A percentile compares a stretch with the other conserved stretches of the same genome.
phyloP scores from a whole-genome alignment of 2,113 vertebrate species.

The Sturnus vulgaris region DNA sequence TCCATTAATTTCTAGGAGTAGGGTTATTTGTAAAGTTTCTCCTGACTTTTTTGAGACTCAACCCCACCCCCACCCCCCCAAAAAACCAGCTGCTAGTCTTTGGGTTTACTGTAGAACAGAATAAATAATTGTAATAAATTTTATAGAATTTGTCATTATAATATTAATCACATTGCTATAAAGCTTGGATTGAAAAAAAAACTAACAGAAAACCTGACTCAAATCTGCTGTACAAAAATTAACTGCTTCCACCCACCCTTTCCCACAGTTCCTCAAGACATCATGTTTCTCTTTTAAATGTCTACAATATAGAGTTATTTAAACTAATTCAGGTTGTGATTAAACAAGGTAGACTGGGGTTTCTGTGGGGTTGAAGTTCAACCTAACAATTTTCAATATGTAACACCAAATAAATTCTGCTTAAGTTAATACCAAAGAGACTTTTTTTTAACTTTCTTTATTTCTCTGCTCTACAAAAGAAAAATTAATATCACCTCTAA shows the following conservation, averaged over 20 bases:
- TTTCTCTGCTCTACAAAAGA: neutral
- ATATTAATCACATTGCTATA: neutral
- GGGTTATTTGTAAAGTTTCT: neutral
- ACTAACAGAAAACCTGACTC: neutral
- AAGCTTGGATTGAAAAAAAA: neutral
- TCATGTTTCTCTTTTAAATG: neutral
- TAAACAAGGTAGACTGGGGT: neutral
- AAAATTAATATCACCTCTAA: neutral
- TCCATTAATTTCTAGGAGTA: neutral
- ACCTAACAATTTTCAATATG: neutral
- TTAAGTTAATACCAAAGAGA: neutral
- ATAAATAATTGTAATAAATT: neutral
- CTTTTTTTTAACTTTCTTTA: neutral
- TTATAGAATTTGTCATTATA: neutral
- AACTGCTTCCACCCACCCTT: neutral
- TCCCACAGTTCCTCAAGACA: neutral
- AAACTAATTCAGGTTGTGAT: conserved; percentile 24
- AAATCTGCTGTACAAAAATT: neutral
- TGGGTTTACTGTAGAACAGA: neutral
- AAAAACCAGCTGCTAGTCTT: neutral
- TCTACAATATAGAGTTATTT: neutral
- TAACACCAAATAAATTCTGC: neutral
- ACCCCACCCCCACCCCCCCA: fast-evolving
- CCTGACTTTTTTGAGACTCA: neutral
- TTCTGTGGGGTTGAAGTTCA: neutral